These are phyloP conservation scores for Actinemys pallida DNA, from an alignment of 2,113 vertebrate genomes.

Conservation along the genomic window DNA sequence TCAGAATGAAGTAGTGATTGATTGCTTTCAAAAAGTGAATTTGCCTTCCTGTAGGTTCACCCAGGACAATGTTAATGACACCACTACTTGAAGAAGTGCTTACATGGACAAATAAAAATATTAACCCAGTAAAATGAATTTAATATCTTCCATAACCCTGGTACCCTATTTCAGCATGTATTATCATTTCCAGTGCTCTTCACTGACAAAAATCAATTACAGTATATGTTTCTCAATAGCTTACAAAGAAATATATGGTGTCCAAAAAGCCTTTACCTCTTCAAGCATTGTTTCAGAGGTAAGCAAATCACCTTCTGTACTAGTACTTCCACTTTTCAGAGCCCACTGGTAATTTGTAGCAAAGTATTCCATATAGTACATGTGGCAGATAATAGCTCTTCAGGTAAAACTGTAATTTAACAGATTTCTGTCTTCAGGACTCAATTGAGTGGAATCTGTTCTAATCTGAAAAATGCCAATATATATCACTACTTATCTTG, in stretches of 20 bases:
- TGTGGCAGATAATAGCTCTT: constrained; percentile 24
- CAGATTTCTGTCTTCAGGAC: neutral
- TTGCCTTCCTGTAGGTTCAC: neutral
- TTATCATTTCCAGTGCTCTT: neutral
- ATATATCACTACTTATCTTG: constrained; percentile 28
- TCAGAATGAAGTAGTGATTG: neutral
- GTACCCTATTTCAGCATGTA: neutral
- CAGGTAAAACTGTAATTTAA: constrained; percentile 3
- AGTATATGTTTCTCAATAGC: neutral
- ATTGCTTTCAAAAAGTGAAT: constrained; percentile 9
- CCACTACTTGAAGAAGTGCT: neutral
- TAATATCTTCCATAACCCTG: neutral
- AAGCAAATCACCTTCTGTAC: constrained; percentile 16
- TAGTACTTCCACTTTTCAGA: neutral
- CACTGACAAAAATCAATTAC: neutral
- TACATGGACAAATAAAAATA: neutral
- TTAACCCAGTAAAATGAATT: neutral
- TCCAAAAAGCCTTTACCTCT: neutral
- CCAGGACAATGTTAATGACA: neutral
- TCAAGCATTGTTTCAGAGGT: neutral
- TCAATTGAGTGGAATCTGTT: constrained; percentile 31
- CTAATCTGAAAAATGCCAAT: constrained; percentile 35
- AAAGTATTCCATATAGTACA: neutral
- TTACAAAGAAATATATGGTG: neutral
- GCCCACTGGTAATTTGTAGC: neutral